Percentiles rank a stretch among this genome's conserved stretches.
These are phyloP conservation scores for Nudaria mundana DNA, from an alignment of 2,888 invertebrate genomes.

Conservation along the genomic window DNA sequence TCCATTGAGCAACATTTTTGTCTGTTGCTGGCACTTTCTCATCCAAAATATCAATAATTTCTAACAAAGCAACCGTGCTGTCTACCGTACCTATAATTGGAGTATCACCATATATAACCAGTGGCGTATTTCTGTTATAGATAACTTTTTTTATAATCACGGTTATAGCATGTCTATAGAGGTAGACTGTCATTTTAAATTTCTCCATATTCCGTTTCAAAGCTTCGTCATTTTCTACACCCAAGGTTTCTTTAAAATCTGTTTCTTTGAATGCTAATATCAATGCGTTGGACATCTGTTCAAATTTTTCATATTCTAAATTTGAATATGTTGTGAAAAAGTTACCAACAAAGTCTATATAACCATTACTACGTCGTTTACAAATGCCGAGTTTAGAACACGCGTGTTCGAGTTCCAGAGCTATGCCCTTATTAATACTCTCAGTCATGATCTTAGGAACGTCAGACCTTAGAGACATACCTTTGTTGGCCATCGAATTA, in stretches of 20 bases:
- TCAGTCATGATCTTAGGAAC: constrained; percentile 17
- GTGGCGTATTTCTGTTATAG: constrained; percentile 32
- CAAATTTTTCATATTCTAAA: constrained; percentile 31
- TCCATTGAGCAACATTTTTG: neutral
- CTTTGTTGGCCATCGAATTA: constrained; percentile 24
- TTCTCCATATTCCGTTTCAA: neutral
- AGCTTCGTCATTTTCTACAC: neutral
- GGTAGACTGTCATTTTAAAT: neutral
- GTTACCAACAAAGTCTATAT: neutral
- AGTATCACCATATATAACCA: constrained; percentile 15
- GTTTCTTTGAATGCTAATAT: constrained; percentile 38
- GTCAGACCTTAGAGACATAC: neutral
- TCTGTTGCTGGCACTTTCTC: neutral
- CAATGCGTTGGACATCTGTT: constrained; percentile 30
- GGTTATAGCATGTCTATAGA: neutral
- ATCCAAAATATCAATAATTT: constrained; percentile 23
- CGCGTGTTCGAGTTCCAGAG: constrained; percentile 35
- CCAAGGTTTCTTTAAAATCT: constrained; percentile 23
- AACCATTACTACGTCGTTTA: constrained; percentile 7
- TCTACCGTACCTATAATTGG: constrained; percentile 20
- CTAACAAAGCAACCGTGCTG: constrained; percentile 35
- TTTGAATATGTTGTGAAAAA: constrained; percentile 15
- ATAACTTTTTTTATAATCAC: neutral
- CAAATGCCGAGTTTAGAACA: constrained; percentile 45
- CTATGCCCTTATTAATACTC: constrained; percentile 32